Evolutionary conservation across 2,888 invertebrate genomes (phyloP), one percentile per base, ranked within the genome.

Genomic region (Agrochola litura): DNA sequence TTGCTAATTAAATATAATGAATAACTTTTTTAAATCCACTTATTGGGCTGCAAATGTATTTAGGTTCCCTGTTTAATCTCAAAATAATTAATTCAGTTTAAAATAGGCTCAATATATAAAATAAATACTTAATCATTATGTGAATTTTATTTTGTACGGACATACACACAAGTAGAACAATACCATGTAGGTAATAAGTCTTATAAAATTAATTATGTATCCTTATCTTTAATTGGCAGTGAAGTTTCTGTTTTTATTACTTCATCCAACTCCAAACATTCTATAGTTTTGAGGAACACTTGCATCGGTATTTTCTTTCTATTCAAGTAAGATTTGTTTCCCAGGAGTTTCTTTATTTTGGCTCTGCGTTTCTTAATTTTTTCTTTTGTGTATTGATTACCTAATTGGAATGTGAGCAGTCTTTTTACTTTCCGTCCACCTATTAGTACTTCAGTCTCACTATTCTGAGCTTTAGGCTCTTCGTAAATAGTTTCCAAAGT

Each of bases 401-500:
- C 94, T 84, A 94, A 82, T 88, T 96, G 95, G 91, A 97, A 97
- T 91, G 97, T 96, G 78, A 97, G 94, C 88, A 97, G 94, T 93
- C 97, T 96, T 92, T 97, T 97, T 3, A 97, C 95, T 92, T 97
- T 97, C 73, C 96, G 95, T 2, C 95, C 95, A 64, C 97, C 96
- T 87, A 97, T 97, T 9, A 94, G 91, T n/a, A 93, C 92, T 68
- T 94, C 92, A 52, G 95, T 91, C 69, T 96, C 95, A 83, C 91
- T 93, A 79, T 88, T 94, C 66, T 92, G 94, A 81, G 95, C 93
- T 87, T 96, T 97, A n/a, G 97, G 96, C 85, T 97, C 97, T 93
- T 97, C 97, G 89, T 97, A 97, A 89, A 97, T 97, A 4, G 97
- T 97, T 92, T 97, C 97, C 87, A 97, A 93, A 77, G 96, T 97